phyloP scores from a whole-genome alignment of 1,140 invertebrate species.

The Rhagoletis pomonella region DNA sequence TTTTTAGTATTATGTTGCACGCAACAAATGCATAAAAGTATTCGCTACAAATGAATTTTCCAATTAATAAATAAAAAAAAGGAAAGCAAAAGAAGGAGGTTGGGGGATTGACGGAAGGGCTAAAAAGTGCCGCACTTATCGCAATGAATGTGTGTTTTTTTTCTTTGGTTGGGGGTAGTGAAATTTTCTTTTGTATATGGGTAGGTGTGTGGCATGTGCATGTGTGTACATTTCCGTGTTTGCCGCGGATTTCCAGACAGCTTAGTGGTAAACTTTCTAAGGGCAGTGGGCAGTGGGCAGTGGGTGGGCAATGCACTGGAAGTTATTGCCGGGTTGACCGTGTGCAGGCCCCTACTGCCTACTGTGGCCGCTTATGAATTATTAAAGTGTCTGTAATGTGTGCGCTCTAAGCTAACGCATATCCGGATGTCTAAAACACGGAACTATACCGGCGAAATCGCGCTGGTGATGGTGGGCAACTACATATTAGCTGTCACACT shows the following conservation, averaged over 20 bases:
- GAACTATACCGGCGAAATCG: neutral
- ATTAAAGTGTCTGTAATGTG: neutral
- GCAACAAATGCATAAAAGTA: constrained; percentile 48
- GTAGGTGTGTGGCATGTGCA: neutral
- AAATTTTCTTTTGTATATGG: neutral
- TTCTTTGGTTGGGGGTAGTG: neutral
- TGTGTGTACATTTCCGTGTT: constrained; percentile 28
- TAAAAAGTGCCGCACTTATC: neutral
- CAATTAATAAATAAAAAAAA: constrained; percentile 34
- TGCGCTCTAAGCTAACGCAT: neutral
- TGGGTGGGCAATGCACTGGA: neutral
- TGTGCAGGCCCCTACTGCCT: neutral
- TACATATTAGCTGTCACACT: constrained; percentile 1
- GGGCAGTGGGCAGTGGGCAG: neutral
- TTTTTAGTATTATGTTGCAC: constrained; percentile 39
- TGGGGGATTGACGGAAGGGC: too few species aligned
- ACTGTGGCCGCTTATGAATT: neutral
- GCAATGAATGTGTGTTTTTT: neutral
- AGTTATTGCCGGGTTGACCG: neutral
- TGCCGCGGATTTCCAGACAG: constrained; percentile 8
- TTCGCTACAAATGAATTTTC: constrained; percentile 27
- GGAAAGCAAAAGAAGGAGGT: neutral
- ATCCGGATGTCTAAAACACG: constrained; percentile 2
- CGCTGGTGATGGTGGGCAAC: neutral
- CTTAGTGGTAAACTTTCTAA: constrained; percentile 1